Conservation (phyloP, 2,797 vertebrate genomes). For the Pipistrellus kuhlii region DNA sequence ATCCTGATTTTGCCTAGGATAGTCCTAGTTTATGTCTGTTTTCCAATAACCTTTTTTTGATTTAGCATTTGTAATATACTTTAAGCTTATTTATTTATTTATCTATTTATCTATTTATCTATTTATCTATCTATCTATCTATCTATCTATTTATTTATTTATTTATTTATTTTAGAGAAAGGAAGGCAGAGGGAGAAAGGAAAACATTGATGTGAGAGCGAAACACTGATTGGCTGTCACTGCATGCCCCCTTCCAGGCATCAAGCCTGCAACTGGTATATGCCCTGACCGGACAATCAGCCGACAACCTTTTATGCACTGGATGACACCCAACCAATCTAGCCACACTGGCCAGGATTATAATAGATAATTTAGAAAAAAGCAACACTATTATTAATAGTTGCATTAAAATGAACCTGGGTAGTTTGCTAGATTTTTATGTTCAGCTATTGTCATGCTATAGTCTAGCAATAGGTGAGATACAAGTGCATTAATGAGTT, state of each 20-base stretch:
- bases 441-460: neutral
- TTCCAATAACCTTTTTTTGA: neutral
- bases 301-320: neutral
- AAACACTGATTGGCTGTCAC: neutral
- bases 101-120: neutral
- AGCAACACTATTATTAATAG: neutral
- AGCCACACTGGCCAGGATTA: neutral
- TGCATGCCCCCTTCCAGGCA: neutral
- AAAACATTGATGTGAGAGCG: neutral
- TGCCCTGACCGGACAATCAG: neutral
- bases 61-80: neutral
- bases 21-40: conserved; percentile 13
- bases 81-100: neutral
- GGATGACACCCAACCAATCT: neutral
- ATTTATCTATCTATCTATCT: too few relatives aligned
- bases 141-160: neutral
- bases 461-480: conserved; percentile 5
- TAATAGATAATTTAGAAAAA: conserved; percentile 18
- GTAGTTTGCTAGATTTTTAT: conserved; percentile 24
- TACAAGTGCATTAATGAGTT: neutral
- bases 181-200: neutral
- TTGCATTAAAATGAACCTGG: conserved; percentile 8
- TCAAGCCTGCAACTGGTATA: neutral
- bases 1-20: neutral
- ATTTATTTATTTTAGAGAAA: neutral